Evolutionary conservation across 2,888 invertebrate genomes (phyloP).

Genomic region (Patella depressa): DNA sequence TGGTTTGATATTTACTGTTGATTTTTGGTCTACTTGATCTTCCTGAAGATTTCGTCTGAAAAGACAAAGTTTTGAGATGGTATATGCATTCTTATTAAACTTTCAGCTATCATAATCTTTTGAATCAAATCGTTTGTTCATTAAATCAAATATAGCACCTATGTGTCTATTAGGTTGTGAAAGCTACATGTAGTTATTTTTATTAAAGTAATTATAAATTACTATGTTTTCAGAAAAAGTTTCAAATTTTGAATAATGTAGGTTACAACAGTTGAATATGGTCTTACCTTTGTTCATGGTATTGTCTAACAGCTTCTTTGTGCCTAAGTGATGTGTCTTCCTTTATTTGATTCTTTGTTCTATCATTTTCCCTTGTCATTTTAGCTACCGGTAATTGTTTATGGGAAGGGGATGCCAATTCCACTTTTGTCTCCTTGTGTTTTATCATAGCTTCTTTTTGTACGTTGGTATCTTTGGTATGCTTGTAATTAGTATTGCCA

Average conservation of each 20-base stretch:
- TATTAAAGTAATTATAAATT: neutral
- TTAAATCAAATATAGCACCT: too few relatives aligned
- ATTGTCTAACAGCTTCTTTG: constrained; percentile 53
- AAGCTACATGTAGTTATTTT: too few relatives aligned
- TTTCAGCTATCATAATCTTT: too few relatives aligned
- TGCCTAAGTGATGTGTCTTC: constrained; percentile 43
- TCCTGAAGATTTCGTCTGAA: constrained; percentile 50
- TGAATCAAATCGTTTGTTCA: too few relatives aligned
- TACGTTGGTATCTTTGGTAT: neutral
- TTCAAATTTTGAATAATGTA: too few relatives aligned
- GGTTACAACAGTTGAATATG: neutral
- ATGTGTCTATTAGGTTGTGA: too few relatives aligned
- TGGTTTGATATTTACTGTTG: constrained; percentile 38
- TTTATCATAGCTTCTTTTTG: neutral
- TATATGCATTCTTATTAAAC: too few relatives aligned
- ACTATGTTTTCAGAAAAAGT: neutral
- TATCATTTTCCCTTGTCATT: constrained; percentile 5
- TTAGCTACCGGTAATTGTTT: constrained; percentile 14
- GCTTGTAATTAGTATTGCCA: neutral
- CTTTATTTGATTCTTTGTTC: neutral
- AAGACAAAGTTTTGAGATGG: constrained; percentile 14
- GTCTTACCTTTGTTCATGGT: constrained; percentile 57
- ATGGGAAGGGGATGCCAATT: neutral
- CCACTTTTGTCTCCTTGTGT: constrained; percentile 4
- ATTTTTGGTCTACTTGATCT: constrained; percentile 38